Percentiles rank a stretch among this genome's conserved stretches.
These are phyloP conservation scores for Anarhynchus alexandrinus DNA, from an alignment of 2,113 vertebrate genomes.

Conservation along the genomic window DNA sequence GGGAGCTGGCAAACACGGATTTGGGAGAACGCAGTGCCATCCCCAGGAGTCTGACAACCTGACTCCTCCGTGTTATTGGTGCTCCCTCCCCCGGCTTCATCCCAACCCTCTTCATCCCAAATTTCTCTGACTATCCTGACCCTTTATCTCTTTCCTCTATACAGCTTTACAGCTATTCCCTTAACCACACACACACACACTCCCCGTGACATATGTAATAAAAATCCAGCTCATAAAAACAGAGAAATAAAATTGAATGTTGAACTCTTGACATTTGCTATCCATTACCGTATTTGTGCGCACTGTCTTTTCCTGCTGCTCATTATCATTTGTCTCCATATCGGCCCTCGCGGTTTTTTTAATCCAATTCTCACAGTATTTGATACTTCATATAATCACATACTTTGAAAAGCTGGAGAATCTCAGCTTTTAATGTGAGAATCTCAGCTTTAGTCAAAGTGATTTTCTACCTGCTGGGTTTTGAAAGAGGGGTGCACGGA, in stretches of 20 bases:
- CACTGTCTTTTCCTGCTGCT: conserved; percentile 19
- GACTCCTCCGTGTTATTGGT: neutral
- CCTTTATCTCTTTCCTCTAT: neutral
- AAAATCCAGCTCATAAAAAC: conserved; percentile 46
- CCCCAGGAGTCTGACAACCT: neutral
- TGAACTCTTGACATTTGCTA: conserved; percentile 58
- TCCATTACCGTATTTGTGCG: conserved; percentile 47
- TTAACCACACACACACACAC: neutral
- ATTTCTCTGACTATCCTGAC: neutral
- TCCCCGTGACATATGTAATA: neutral
- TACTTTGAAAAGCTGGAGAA: conserved; percentile 31
- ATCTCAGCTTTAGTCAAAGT: conserved; percentile 24
- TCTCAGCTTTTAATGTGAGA: conserved; percentile 13
- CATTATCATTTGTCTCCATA: conserved; percentile 55
- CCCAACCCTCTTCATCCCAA: neutral
- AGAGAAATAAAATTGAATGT: conserved; percentile 39
- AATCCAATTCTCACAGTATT: conserved; percentile 46
- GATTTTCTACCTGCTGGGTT: conserved; percentile 16
- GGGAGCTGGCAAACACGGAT: neutral
- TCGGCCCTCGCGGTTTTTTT: neutral
- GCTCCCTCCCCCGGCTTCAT: neutral
- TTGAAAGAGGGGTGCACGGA: neutral
- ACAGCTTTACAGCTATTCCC: neutral
- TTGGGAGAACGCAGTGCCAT: neutral
- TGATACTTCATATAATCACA: conserved; percentile 37